Evolutionary conservation across 2,797 vertebrate genomes (phyloP), one percentile per base, ranked within the genome.

Genomic region (Hemibagrus guttatus): DNA sequence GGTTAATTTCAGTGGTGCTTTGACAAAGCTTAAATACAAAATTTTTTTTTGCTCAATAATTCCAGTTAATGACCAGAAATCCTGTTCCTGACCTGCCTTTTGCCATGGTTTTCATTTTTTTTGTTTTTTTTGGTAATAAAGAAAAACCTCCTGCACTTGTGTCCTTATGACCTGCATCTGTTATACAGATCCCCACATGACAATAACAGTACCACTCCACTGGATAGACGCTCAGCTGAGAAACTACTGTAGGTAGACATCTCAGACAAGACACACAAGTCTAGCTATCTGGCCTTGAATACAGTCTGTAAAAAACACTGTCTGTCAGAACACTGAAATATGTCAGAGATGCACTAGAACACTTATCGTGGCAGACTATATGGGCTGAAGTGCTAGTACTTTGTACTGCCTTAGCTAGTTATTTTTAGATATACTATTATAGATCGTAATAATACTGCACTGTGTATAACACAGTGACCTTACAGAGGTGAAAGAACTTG

Each of bases 41-140:
- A 58, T 58, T 52, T 59, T 39, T 52, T 59, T 39, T 79, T 39
- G 11, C 19, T 58, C 21, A 58, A 23, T 79, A 58, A 79, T 79
- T 58, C 52, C 28, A 58, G 54, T 39, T 79, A 79, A 79, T 79
- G 75, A 59, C 39, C 54, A 79, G 75, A 56, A 78, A 78, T 78
- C n/a, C 35, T 39, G 1, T 39, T 39, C 35, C 35, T 39, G 35
- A 39, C 35, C 35, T 39, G 35, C 35, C 35, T 39, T 39, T 39
- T 39, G 35, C 35, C 35, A 39, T 39, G 35, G 35, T 39, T 39
- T 39, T 1, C 4, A 39, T 39, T 39, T 39, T 39, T 39, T 39
- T n/a, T n/a, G n/a, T n/a, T 39, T 39, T 9, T 9, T 49, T 49
- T 49, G 46, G 1, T 49, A 49, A 49, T 49, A 49, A 49, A 49